A percentile compares a stretch with the other conserved stretches of the same genome.
Conservation (phyloP, 2,888 invertebrate species). For the Drosophila borealis region DNA sequence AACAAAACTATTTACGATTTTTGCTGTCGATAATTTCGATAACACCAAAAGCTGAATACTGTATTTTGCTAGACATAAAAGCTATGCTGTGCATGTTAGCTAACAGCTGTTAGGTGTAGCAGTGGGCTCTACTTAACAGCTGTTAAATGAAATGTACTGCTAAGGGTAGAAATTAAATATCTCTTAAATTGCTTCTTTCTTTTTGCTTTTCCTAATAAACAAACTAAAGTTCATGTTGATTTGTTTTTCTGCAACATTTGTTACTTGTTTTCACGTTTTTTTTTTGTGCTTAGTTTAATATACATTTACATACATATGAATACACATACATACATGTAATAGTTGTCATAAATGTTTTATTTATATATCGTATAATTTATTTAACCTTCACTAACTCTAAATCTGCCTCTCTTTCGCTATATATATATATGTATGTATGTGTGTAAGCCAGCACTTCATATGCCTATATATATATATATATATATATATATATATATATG, state of each 20-base stretch:
- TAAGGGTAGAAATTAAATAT: neutral
- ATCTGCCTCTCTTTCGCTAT: conserved; percentile 10
- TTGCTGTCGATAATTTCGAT: neutral
- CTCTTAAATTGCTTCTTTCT: neutral
- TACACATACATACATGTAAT: conserved; percentile 32
- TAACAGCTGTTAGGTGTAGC: conserved; percentile 9
- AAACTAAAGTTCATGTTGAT: conserved; percentile 5
- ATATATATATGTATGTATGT: neutral
- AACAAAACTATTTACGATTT: conserved; percentile 1
- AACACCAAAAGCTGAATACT: conserved; percentile 30
- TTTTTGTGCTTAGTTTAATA: conserved; percentile 45
- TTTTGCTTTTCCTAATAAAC: conserved; percentile 5
- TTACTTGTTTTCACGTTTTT: conserved; percentile 7
- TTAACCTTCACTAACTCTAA: conserved; percentile 27
- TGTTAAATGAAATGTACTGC: conserved; percentile 10
- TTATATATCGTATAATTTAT: conserved; percentile 27
- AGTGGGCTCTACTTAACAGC: conserved; percentile 13
- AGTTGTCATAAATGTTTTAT: conserved; percentile 12
- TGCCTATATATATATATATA: conserved; percentile 3
- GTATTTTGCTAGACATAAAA: conserved; percentile 12
- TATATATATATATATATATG: conserved; percentile 16
- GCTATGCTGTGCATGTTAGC: neutral
- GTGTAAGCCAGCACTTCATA: too few species aligned
- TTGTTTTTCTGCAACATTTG: conserved; percentile 15
- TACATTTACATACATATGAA: conserved; percentile 48